phyloP scores from a whole-genome alignment of 2,797 vertebrate species.

The Trachops cirrhosus region DNA sequence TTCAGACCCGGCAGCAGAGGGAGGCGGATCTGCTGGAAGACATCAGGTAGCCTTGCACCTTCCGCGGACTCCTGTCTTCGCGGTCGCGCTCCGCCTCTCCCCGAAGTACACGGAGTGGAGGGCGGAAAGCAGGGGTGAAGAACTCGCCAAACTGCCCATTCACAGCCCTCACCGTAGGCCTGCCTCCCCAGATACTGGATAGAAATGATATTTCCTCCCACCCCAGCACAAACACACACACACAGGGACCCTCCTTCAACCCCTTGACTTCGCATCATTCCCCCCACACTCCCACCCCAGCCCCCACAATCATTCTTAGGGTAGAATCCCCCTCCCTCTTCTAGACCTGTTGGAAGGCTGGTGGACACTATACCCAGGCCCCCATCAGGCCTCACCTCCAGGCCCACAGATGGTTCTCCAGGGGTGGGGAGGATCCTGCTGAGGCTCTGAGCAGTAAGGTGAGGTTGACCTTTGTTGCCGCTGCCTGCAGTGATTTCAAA shows the following conservation, averaged over 20 bases:
- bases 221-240: background rate
- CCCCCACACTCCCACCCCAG: too few relatives aligned
- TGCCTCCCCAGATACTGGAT: background rate
- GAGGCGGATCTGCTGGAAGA: slow-evolving; percentile 92
- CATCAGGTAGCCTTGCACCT: slow-evolving; percentile 85
- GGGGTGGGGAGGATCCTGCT: slow-evolving; percentile 40
- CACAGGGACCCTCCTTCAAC: background rate
- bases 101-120: background rate
- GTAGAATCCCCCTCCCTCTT: background rate
- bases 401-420: slow-evolving; percentile 24
- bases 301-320: background rate
- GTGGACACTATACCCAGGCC: background rate
- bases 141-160: background rate
- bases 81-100: background rate
- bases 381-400: background rate
- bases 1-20: slow-evolving; percentile 90
- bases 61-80: background rate
- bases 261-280: background rate
- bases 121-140: background rate
- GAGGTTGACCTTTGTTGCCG: slow-evolving; percentile 12
- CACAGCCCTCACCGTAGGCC: background rate
- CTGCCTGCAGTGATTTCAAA: slow-evolving; percentile 66
- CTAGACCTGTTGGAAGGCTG: slow-evolving; percentile 49
- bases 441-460: slow-evolving; percentile 20
- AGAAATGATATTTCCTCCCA: background rate